Conservation (phyloP, 1,140 invertebrate genomes). For the Gryon sp. region DNA sequence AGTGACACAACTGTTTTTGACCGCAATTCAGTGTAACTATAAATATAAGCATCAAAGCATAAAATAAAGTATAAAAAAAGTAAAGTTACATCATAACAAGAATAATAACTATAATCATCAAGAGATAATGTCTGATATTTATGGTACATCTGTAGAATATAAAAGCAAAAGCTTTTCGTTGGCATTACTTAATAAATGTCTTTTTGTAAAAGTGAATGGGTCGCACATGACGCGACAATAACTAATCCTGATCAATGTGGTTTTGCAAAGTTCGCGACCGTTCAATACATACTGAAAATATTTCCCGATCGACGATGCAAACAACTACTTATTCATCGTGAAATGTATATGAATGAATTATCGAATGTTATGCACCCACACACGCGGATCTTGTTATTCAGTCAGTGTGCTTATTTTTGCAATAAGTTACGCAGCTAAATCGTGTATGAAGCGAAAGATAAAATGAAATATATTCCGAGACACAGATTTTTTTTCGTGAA, state of each 20-base stretch:
- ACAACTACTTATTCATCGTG: conserved; percentile 32
- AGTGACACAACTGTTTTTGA: conserved; percentile 19
- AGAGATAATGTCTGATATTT: conserved; percentile 12
- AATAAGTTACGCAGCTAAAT: conserved; percentile 46
- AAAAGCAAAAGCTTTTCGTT: conserved; percentile 13
- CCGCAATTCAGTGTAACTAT: conserved; percentile 23
- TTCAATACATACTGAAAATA: too few species aligned
- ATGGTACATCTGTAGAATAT: conserved; percentile 16
- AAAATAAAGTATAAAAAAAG: conserved; percentile 42
- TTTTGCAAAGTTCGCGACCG: too few species aligned
- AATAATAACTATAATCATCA: conserved; percentile 20
- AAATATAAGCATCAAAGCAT: conserved; percentile 29
- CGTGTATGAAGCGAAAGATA: conserved; percentile 35
- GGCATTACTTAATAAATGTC: conserved; percentile 19
- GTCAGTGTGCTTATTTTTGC: conserved; percentile 43
- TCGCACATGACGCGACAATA: conserved; percentile 2
- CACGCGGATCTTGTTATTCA: conserved; percentile 46
- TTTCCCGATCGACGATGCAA: too few species aligned
- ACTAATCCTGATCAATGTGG: conserved; percentile 20
- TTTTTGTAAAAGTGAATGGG: conserved; percentile 2
- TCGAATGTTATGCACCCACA: conserved; percentile 15
- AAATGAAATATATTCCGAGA: conserved; percentile 12
- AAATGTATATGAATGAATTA: conserved; percentile 33
- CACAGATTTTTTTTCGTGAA: conserved; percentile 12
- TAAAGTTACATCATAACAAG: conserved; percentile 20